phyloP scores from a whole-genome alignment of 2,888 invertebrate species.

The Mycalesis mineus region DNA sequence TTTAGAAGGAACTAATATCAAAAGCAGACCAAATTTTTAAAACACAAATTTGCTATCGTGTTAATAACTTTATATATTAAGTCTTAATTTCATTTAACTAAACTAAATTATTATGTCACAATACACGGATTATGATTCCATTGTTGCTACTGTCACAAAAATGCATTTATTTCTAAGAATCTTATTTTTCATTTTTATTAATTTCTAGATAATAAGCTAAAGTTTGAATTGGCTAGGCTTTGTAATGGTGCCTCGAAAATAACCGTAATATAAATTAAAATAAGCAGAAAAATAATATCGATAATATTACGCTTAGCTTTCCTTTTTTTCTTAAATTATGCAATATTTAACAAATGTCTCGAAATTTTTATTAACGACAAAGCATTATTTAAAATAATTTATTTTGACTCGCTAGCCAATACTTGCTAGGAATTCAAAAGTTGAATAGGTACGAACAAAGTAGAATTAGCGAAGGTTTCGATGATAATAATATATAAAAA shows the following conservation, averaged over 20 bases:
- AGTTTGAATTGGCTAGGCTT: conserved; percentile 9
- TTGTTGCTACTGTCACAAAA: conserved; percentile 16
- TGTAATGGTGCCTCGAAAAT: conserved; percentile 7
- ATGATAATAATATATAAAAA: neutral
- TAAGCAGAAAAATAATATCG: neutral
- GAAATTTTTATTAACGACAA: neutral
- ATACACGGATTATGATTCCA: neutral
- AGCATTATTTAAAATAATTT: neutral
- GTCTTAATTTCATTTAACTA: neutral
- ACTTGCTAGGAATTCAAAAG: neutral
- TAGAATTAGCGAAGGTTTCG: neutral
- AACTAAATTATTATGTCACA: neutral
- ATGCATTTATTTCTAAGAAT: conserved; percentile 23
- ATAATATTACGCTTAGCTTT: neutral
- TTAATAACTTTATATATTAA: neutral
- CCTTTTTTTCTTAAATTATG: neutral
- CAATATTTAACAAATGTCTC: neutral
- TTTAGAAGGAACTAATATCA: neutral
- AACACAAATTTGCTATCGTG: neutral
- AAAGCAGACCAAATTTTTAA: neutral
- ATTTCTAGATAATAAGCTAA: neutral
- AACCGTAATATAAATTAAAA: neutral
- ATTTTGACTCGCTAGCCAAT: neutral
- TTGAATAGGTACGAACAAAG: neutral
- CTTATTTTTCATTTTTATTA: conserved; percentile 8